Evolutionary conservation across 1,140 invertebrate genomes (phyloP).

Genomic region (Pentalonia nigronervosa): DNA sequence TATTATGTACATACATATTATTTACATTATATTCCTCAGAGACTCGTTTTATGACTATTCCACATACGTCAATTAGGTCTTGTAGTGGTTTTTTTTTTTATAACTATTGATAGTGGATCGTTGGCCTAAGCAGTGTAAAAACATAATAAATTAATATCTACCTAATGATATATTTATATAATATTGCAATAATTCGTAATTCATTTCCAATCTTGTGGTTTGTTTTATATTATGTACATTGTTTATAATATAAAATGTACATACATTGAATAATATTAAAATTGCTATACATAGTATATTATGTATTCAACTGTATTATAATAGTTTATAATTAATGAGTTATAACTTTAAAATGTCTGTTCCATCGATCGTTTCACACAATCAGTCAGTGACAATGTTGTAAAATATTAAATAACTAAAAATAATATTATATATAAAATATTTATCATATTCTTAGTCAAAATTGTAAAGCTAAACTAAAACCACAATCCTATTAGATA

Average conservation of each 20-base stretch:
- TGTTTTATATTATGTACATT: background rate
- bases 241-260: background rate
- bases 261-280: background rate
- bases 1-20: background rate
- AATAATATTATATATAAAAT: background rate
- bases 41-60: slow-evolving; percentile 26
- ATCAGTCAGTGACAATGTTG: background rate
- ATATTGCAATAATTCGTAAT: background rate
- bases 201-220: slow-evolving; percentile 15
- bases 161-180: background rate
- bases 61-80: slow-evolving; percentile 13
- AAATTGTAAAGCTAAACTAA: background rate
- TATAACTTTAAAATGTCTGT: background rate
- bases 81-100: background rate
- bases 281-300: background rate
- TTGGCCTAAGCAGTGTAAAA: background rate
- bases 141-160: background rate
- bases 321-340: background rate
- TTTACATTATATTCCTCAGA: background rate
- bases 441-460: background rate
- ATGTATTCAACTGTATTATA: background rate
- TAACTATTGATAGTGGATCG: background rate
- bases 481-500: background rate
- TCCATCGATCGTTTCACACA: background rate
- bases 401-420: background rate